Evolutionary conservation across 2,888 invertebrate species (phyloP).

Genomic region (Hartigia nigra): DNA sequence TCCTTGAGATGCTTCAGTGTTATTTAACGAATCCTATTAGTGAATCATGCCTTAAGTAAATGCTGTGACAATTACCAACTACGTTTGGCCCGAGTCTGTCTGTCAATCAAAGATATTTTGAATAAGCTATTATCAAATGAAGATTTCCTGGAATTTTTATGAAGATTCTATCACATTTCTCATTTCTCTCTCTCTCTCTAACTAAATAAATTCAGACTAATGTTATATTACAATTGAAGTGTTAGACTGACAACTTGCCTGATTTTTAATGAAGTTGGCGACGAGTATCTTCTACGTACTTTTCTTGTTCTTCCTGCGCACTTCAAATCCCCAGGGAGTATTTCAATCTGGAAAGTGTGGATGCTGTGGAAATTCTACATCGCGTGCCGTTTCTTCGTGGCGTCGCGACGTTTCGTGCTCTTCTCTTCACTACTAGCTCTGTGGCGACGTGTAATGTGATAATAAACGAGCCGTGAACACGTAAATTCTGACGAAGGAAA

Average conservation of each 20-base stretch:
- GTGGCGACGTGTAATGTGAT: no score
- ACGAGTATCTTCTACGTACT: slow-evolving; percentile 1
- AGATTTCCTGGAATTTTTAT: not conserved
- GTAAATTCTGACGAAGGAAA: no score
- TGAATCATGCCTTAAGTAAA: not conserved
- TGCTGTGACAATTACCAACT: not conserved
- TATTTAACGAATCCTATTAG: not conserved
- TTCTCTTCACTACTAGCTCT: no score
- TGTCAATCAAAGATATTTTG: not conserved
- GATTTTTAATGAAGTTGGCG: slow-evolving; percentile 1
- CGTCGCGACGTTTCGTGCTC: not conserved
- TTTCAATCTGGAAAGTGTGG: not conserved
- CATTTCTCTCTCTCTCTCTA: no score
- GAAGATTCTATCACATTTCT: not conserved
- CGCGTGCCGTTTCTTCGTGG: not conserved
- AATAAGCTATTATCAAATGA: not conserved
- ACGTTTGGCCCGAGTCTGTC: not conserved
- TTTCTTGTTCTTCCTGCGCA: not conserved
- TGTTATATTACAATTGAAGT: not conserved
- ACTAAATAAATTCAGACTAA: not conserved
- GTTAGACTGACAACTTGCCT: not conserved
- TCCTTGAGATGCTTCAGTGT: not conserved
- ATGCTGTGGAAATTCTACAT: not conserved
- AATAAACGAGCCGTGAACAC: no score
- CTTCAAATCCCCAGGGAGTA: not conserved